Percentiles rank a stretch among this genome's conserved stretches.
Evolutionary conservation across 2,113 vertebrate species (phyloP).

Genomic region (Corythornis madagascariensis): DNA sequence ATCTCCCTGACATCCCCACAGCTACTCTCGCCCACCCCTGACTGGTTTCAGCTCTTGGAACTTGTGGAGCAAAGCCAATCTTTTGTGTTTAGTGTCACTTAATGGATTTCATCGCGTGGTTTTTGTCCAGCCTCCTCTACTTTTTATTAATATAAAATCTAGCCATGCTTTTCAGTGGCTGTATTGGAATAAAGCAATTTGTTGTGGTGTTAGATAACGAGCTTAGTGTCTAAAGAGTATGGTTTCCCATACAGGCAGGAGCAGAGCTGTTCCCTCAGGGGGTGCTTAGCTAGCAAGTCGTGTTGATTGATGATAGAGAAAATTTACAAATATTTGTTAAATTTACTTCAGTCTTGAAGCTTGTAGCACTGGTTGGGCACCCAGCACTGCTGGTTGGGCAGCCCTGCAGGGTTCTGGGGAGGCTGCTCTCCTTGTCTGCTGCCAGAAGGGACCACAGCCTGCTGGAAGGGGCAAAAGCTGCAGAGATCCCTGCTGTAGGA

Average conservation of each 20-base stretch:
- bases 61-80: neutral
- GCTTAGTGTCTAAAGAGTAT: neutral
- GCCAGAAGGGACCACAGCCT: too few species aligned
- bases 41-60: neutral
- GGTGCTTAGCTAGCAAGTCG: neutral
- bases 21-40: fast-evolving
- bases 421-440: neutral
- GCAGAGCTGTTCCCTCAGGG: neutral
- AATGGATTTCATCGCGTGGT: fast-evolving
- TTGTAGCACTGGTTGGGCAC: too few species aligned
- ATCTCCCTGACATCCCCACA: fast-evolving
- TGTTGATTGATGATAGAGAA: neutral
- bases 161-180: neutral
- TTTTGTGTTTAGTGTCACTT: neutral
- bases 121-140: fast-evolving
- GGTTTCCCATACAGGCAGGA: neutral
- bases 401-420: fast-evolving
- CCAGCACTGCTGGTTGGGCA: neutral
- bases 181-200: neutral
- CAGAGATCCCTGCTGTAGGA: fast-evolving
- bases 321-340: neutral
- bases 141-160: neutral
- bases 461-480: fast-evolving
- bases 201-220: fast-evolving
- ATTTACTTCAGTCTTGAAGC: neutral